Evolutionary conservation across 2,888 invertebrate species (phyloP).

Genomic region (Loripinus fragilis): DNA sequence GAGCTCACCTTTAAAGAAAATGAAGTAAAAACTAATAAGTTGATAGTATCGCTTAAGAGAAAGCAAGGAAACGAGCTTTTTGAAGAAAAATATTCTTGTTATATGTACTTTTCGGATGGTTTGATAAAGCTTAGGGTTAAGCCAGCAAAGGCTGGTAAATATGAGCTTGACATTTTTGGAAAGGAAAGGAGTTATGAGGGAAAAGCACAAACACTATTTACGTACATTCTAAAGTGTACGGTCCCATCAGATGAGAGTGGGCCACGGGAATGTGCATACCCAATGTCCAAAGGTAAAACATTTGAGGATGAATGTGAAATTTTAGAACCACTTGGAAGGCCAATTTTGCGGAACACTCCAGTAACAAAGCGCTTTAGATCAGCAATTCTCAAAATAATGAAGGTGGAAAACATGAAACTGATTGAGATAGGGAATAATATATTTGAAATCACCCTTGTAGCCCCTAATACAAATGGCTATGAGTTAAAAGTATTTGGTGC

Average conservation of each 20-base stretch:
- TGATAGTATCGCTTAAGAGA: constrained; percentile 10
- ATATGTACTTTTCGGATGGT: constrained; percentile 13
- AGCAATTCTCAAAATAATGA: not conserved
- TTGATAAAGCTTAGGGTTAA: constrained; percentile 30
- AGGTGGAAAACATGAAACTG: not conserved
- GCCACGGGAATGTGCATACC: not conserved
- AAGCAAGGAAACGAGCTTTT: constrained; percentile 1
- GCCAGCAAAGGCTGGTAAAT: constrained; percentile 38
- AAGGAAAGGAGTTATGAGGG: constrained; percentile 18
- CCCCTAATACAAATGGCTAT: not conserved
- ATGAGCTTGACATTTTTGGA: constrained; percentile 44
- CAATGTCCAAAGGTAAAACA: constrained; percentile 1
- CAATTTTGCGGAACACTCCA: not conserved
- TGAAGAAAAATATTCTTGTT: constrained; percentile 3
- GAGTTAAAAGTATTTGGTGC: not conserved
- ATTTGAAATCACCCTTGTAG: not conserved
- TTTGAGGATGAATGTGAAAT: constrained; percentile 18
- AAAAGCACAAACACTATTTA: constrained; percentile 25
- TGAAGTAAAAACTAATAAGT: not conserved
- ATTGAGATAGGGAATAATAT: not conserved
- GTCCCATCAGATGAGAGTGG: not conserved
- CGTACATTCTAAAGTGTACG: constrained; percentile 39
- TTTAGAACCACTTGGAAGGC: not conserved
- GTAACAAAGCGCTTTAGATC: not conserved
- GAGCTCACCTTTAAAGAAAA: constrained; percentile 8